Evolutionary conservation across 1,140 invertebrate genomes (phyloP).

Genomic region (Panagrolaimus sp.): DNA sequence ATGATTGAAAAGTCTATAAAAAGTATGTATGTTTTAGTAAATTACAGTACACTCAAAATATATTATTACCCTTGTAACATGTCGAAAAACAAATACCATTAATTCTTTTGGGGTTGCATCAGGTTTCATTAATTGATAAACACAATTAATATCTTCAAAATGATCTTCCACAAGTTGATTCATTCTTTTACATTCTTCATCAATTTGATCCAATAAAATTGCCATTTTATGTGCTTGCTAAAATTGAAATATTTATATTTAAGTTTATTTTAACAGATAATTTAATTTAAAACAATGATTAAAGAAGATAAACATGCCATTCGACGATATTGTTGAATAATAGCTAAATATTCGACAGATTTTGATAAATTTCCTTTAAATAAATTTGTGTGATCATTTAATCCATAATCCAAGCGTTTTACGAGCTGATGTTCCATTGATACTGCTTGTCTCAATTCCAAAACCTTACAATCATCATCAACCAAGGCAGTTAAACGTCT

Average conservation of each 20-base stretch:
- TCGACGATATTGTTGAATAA: conserved; percentile 8
- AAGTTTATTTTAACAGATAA: neutral
- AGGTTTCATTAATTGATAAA: conserved; percentile 7
- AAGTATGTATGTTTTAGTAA: too few species aligned
- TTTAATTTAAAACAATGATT: too few species aligned
- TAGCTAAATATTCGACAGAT: conserved; percentile 1
- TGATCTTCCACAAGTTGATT: conserved; percentile 14
- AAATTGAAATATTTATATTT: neutral
- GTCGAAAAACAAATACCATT: neutral
- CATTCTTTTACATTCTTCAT: conserved; percentile 7
- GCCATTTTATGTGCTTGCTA: conserved; percentile 15
- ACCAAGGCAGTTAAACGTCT: neutral
- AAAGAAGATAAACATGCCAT: neutral
- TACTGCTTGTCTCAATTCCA: neutral
- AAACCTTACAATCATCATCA: neutral
- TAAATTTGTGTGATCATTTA: conserved; percentile 1
- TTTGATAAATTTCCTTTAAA: neutral
- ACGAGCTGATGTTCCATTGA: neutral
- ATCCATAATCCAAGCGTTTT: neutral
- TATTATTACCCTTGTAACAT: neutral
- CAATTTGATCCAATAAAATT: neutral
- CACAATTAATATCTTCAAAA: conserved; percentile 1
- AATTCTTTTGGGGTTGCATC: neutral
- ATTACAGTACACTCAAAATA: too few species aligned
- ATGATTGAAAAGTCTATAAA: too few species aligned